Base-by-base conservation (phyloP, 2,888 invertebrate species). In the Rhyacophila evoluta region DNA sequence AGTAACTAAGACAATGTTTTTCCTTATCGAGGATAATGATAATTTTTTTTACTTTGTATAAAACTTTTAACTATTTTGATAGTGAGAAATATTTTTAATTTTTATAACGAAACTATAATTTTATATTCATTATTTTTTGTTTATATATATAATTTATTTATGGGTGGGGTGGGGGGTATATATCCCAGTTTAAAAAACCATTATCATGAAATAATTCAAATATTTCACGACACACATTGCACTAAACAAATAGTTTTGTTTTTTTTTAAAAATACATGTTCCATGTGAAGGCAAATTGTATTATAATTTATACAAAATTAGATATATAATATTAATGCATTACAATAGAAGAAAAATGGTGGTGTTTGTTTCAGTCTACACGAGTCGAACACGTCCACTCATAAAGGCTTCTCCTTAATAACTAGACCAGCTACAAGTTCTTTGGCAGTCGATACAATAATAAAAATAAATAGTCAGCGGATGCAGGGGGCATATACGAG, bases 381-480 rank as follows among this genome's bases (percentile, higher is more conserved):
- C 55, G 25, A 55, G 55, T 55, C 55, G 10, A 19, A 10, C 1
- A 6, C 10, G 55, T 55, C 55, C 2, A 25, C 55, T 55, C 55
- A 19, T 12, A 19, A 55, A 55, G 55, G 55, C 55, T 12, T 55
- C 19, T 19, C 10, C 55, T 55, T 55, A 55, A 19, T 3, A 55
- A 19, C 55, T 55, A 55, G 55, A 55, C 55, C 12, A 55, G 55
- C 55, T 19, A 33, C 29, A 33, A 33, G 29, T 55, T 55, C 55
- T 55, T 55, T 55, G 55, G 55, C 55, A 55, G 55, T 6, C 55
- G 19, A 19, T 55, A 55, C 55, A 55, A n/a, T 38, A 38, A 25
- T 19, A 55, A 55, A 55, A 19, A 55, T 55, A 55, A 55, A 19
- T 55, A 55, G 19, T 55, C 25, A 4, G 55, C 8, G 1, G 19